A percentile compares a stretch with the other conserved stretches of the same genome.
These are phyloP conservation scores for Drosophila micromelanica DNA, from an alignment of 1,140 invertebrate genomes.

Conservation along the genomic window DNA sequence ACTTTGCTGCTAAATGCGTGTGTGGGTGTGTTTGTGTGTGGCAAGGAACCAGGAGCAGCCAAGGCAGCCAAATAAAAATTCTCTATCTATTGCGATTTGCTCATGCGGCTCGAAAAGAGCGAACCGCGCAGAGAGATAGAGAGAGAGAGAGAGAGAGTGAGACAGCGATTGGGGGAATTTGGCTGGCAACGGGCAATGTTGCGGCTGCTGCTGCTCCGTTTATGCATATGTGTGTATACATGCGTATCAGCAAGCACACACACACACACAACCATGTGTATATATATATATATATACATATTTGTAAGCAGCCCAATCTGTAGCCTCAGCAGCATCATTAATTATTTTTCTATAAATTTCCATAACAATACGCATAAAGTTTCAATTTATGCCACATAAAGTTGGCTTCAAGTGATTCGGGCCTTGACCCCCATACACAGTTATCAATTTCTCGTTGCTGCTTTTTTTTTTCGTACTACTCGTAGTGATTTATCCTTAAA, in stretches of 20 bases:
- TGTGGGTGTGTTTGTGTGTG: slow-evolving; percentile 34
- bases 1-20: slow-evolving; percentile 28
- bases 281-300: background rate
- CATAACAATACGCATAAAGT: slow-evolving; percentile 41
- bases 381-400: slow-evolving; percentile 13
- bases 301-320: slow-evolving; percentile 6
- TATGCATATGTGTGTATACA: slow-evolving; percentile 31
- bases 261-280: background rate
- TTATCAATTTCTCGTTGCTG: slow-evolving; percentile 30
- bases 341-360: slow-evolving; percentile 60
- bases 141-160: slow-evolving; percentile 8
- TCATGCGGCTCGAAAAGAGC: slow-evolving; percentile 81
- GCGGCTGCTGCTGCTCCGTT: slow-evolving; percentile 54
- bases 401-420: background rate
- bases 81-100: slow-evolving; percentile 84
- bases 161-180: background rate
- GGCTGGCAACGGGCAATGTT: slow-evolving; percentile 41
- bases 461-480: slow-evolving; percentile 32
- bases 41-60: slow-evolving; percentile 67
- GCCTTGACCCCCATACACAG: too few relatives aligned
- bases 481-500: slow-evolving; percentile 78
- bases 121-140: slow-evolving; percentile 59
- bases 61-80: slow-evolving; percentile 77
- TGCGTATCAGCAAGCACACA: slow-evolving; percentile 32
- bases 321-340: slow-evolving; percentile 52